These are phyloP conservation scores for Malurus elegans DNA, from an alignment of 2,113 vertebrate genomes.

Conservation along the genomic window DNA sequence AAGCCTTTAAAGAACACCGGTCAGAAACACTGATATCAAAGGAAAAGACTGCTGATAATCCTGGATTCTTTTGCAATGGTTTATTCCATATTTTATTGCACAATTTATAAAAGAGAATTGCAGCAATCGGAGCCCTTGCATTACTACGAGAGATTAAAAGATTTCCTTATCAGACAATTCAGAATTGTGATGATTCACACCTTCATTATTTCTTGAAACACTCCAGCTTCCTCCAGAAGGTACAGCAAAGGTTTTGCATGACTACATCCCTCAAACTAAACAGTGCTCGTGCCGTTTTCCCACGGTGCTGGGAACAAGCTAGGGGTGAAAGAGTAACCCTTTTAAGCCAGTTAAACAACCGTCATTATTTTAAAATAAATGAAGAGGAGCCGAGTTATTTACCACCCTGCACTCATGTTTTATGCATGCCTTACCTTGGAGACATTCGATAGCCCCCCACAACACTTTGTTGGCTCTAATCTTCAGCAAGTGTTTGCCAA, in stretches of 20 bases:
- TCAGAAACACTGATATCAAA: constrained; percentile 40
- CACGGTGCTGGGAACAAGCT: constrained; percentile 42
- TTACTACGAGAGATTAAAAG: constrained; percentile 43
- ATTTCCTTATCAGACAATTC: constrained; percentile 54
- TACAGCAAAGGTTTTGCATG: constrained; percentile 58
- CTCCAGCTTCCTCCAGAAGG: constrained; percentile 57
- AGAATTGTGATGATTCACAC: constrained; percentile 62
- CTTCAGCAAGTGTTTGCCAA: neutral
- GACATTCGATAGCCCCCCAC: constrained; percentile 37
- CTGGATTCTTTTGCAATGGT: constrained; percentile 12
- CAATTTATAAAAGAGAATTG: constrained; percentile 36
- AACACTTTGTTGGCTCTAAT: constrained; percentile 1
- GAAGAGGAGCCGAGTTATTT: constrained; percentile 54
- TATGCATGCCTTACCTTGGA: constrained; percentile 44
- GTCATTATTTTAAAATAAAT: constrained; percentile 57
- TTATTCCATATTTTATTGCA: constrained; percentile 53
- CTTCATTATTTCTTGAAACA: constrained; percentile 59
- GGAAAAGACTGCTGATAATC: constrained; percentile 9
- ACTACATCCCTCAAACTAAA: constrained; percentile 62
- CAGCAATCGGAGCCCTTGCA: neutral
- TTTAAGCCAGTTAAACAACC: constrained; percentile 53
- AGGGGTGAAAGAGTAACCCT: constrained; percentile 64
- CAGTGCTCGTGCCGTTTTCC: constrained; percentile 41
- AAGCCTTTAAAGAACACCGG: constrained; percentile 23
- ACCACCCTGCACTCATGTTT: constrained; percentile 19